Percentiles rank a stretch among this genome's conserved stretches.
Evolutionary conservation across 2,113 vertebrate genomes (phyloP).

Genomic region (Holacanthus passer): DNA sequence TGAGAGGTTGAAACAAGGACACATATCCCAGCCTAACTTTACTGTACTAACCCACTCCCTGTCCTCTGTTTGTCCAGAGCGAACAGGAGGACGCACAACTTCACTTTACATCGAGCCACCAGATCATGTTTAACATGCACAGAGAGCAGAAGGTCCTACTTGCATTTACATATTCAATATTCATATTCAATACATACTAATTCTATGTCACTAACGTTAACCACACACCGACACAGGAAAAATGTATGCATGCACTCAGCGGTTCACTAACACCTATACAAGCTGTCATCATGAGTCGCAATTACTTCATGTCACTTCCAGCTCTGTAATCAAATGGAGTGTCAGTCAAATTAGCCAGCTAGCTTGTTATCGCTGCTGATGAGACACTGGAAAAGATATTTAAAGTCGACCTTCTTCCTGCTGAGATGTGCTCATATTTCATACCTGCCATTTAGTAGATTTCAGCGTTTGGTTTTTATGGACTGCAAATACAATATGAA

Average conservation of each 20-base stretch:
- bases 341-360: slow-evolving; percentile 64
- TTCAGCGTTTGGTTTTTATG: background rate
- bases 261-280: slow-evolving; percentile 58
- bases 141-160: slow-evolving; percentile 25
- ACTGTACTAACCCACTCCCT: slow-evolving; percentile 2
- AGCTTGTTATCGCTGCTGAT: slow-evolving; percentile 61
- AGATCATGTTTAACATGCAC: slow-evolving; percentile 39
- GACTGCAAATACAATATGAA: background rate
- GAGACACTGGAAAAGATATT: slow-evolving; percentile 51
- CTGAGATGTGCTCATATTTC: slow-evolving; percentile 40
- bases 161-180: slow-evolving; percentile 41
- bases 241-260: slow-evolving; percentile 54
- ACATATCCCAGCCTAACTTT: slow-evolving; percentile 61
- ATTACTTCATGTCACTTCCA: slow-evolving; percentile 69
- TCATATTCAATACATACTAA: slow-evolving; percentile 38
- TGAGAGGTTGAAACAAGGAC: slow-evolving; percentile 77
- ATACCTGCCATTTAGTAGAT: slow-evolving; percentile 11
- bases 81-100: slow-evolving; percentile 35
- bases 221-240: background rate
- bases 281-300: slow-evolving; percentile 51
- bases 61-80: slow-evolving; percentile 40
- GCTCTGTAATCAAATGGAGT: slow-evolving; percentile 65
- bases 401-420: slow-evolving; percentile 31
- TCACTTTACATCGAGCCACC: slow-evolving; percentile 10
- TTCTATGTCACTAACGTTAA: slow-evolving; percentile 2